These are phyloP conservation scores for Atractosteus spatula DNA, from an alignment of 2,113 vertebrate genomes.

Conservation along the genomic window DNA sequence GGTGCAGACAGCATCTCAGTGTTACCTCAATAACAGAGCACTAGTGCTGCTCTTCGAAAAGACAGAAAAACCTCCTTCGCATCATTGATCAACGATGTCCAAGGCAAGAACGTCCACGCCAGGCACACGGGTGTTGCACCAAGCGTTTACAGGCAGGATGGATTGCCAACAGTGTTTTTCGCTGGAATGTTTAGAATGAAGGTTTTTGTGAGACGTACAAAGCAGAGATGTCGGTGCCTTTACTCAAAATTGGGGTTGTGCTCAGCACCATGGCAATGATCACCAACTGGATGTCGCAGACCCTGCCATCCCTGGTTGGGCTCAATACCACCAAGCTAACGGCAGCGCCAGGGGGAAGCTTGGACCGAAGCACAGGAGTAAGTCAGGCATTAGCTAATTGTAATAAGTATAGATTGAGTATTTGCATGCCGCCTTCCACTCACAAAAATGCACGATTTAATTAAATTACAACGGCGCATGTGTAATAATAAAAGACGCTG, in stretches of 20 bases:
- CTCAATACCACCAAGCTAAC: conserved; percentile 90
- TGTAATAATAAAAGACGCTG: too few species aligned
- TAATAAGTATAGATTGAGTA: too few species aligned
- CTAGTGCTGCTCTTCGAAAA: not conserved
- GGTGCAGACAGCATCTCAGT: conserved; percentile 9
- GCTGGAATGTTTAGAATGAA: conserved; percentile 75
- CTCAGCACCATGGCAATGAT: conserved; percentile 99
- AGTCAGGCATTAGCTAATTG: conserved; percentile 54
- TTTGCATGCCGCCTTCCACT: too few species aligned
- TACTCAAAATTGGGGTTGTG: conserved; percentile 96
- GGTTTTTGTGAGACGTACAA: conserved; percentile 60
- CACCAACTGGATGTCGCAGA: conserved; percentile 99
- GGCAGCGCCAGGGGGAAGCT: conserved; percentile 81
- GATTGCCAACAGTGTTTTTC: conserved; percentile 60
- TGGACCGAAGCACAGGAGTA: conserved; percentile 91
- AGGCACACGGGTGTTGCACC: conserved; percentile 55
- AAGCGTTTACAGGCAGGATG: conserved; percentile 58
- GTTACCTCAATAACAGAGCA: not conserved
- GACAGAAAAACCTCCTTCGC: conserved; percentile 21
- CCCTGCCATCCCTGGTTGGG: conserved; percentile 91
- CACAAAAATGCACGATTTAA: too few species aligned
- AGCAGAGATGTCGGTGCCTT: conserved; percentile 88
- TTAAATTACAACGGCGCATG: too few species aligned
- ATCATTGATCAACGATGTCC: conserved; percentile 53
- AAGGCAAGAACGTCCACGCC: conserved; percentile 48